These are phyloP conservation scores for Mobula birostris DNA, from an alignment of 2,113 vertebrate genomes.

Conservation along the genomic window DNA sequence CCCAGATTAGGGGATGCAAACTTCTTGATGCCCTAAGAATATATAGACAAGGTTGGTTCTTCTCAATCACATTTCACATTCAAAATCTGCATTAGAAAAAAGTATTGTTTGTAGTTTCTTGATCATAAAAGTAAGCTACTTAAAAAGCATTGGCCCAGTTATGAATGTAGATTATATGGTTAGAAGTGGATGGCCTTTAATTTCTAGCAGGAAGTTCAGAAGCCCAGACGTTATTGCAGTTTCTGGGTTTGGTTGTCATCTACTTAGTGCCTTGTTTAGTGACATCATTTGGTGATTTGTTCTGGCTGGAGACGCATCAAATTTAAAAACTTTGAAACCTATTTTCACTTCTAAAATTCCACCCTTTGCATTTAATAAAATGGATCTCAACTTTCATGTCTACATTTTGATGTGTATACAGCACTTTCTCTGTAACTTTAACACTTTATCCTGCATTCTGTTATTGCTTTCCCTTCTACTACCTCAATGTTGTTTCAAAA, in stretches of 20 bases:
- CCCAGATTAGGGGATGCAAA: conserved; percentile 84
- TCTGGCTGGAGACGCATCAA: background rate
- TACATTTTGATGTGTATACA: no score
- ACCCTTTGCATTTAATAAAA: background rate
- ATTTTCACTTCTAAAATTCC: background rate
- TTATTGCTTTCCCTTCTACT: no score
- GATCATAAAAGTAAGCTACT: background rate
- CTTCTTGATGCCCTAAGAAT: conserved; percentile 85
- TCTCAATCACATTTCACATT: background rate
- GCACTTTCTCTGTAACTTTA: no score
- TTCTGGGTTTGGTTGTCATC: no score
- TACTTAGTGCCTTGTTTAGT: no score
- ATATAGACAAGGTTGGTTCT: conserved; percentile 84
- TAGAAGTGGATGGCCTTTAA: no score
- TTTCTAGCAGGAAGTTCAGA: no score
- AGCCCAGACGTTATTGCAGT: no score
- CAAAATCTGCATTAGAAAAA: background rate
- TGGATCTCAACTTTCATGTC: no score
- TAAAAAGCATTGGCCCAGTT: background rate
- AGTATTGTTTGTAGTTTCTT: background rate
- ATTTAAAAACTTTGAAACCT: background rate
- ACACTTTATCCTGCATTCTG: no score
- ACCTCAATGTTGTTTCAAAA: no score
- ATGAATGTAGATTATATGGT: background rate
- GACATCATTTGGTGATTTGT: no score